Conservation (phyloP, 2,888 invertebrate genomes). For the Anodontia alba region DNA sequence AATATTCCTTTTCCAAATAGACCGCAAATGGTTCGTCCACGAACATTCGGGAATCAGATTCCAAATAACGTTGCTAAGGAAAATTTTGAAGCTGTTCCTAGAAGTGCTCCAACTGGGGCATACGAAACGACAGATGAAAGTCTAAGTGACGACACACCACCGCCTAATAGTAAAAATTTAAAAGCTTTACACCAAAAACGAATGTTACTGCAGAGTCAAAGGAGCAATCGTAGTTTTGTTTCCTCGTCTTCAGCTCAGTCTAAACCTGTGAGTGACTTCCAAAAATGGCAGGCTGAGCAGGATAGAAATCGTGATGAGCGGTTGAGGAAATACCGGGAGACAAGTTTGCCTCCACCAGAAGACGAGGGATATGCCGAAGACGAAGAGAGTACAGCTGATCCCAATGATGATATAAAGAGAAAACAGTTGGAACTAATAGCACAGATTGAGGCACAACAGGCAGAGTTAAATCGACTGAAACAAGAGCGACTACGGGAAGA, state of each 20-base stretch:
- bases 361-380: slow-evolving; percentile 62
- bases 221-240: slow-evolving; percentile 32
- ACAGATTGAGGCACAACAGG: slow-evolving; percentile 72
- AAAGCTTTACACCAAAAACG: slow-evolving; percentile 60
- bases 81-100: slow-evolving; percentile 34
- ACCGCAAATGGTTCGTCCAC: slow-evolving; percentile 66
- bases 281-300: slow-evolving; percentile 80
- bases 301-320: slow-evolving; percentile 67
- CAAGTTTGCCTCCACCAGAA: slow-evolving; percentile 23
- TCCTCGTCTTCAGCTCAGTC: slow-evolving; percentile 21
- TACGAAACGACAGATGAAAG: slow-evolving; percentile 26
- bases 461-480: slow-evolving; percentile 70
- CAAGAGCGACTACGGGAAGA: slow-evolving; percentile 64
- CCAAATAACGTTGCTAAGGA: slow-evolving; percentile 30
- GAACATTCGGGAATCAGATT: slow-evolving; percentile 47
- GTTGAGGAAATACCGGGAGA: slow-evolving; percentile 44
- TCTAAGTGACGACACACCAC: slow-evolving; percentile 62
- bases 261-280: slow-evolving; percentile 68
- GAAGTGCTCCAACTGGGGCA: slow-evolving; percentile 58
- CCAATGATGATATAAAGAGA: slow-evolving; percentile 64
- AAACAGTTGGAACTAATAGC: slow-evolving; percentile 73
- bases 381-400: slow-evolving; percentile 40
- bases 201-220: slow-evolving; percentile 46
- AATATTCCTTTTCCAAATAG: slow-evolving; percentile 57
- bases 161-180: slow-evolving; percentile 57